phyloP scores from a whole-genome alignment of 92 coral and sea anemone species.

The Chrysogorgia sp. region DNA sequence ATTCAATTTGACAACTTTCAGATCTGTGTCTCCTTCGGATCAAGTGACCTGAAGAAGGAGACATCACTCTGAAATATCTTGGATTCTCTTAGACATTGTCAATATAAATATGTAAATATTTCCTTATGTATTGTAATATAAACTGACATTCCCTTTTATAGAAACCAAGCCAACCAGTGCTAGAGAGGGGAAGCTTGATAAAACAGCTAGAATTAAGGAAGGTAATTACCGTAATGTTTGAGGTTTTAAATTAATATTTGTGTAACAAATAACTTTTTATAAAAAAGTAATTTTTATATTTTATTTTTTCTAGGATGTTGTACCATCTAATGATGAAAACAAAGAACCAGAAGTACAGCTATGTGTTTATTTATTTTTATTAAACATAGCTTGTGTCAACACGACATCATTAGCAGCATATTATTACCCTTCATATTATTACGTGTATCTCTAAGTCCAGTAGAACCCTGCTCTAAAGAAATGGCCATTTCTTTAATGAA shows the following conservation, averaged over 20 bases:
- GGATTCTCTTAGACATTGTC: too few species aligned
- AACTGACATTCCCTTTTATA: too few species aligned
- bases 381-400: not conserved
- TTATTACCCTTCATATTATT: too few species aligned
- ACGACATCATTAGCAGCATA: not conserved
- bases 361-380: not conserved
- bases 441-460: too few species aligned
- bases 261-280: not conserved
- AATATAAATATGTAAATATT: too few species aligned
- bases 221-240: not conserved
- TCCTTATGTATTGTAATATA: too few species aligned
- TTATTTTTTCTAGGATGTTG: conserved; percentile 10
- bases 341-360: conserved; percentile 28
- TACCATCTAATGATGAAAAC: conserved; percentile 43
- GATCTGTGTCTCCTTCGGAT: too few species aligned
- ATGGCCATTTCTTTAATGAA: too few species aligned
- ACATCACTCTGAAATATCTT: too few species aligned
- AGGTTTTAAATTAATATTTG: not conserved
- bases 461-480: too few species aligned
- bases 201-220: conserved; percentile 19
- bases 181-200: not conserved
- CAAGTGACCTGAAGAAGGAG: too few species aligned
- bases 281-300: not conserved
- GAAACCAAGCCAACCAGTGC: not conserved
- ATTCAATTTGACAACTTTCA: too few species aligned